A percentile compares a stretch with the other conserved stretches of the same genome.
Conservation (phyloP, 1,140 invertebrate genomes). For the Neotoxoptera formosana region DNA sequence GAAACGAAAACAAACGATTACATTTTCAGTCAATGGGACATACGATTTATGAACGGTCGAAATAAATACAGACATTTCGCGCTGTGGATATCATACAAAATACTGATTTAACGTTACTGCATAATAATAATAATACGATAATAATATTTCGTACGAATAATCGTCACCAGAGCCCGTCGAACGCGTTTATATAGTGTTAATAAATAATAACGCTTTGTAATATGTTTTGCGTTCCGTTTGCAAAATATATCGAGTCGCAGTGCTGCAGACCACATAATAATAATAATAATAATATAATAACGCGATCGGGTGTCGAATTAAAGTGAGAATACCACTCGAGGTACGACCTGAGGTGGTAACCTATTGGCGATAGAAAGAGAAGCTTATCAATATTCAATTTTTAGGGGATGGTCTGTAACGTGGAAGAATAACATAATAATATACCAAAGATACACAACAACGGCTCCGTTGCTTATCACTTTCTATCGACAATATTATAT, state of each 20-base stretch:
- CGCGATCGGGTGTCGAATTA: background rate
- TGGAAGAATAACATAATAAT: too few species aligned
- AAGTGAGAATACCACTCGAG: too few species aligned
- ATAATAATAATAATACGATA: background rate
- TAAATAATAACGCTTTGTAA: slow-evolving; percentile 13
- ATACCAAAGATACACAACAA: too few species aligned
- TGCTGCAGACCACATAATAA: background rate
- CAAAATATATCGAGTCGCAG: background rate
- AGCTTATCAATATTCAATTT: too few species aligned
- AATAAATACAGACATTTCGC: background rate
- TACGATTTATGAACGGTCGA: background rate
- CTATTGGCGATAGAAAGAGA: too few species aligned
- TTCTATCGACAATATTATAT: too few species aligned
- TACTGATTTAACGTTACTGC: background rate
- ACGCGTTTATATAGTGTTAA: background rate
- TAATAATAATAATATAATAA: background rate
- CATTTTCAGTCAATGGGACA: background rate
- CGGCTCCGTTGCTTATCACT: too few species aligned
- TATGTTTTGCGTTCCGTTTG: background rate
- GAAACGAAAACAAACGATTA: background rate
- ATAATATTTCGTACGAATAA: background rate
- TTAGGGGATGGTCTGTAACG: too few species aligned
- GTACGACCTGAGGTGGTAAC: too few species aligned
- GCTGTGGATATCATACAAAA: background rate
- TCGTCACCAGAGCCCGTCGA: background rate